Conservation (phyloP, 1,140 invertebrate species). For the Atopsyche davidsoni region DNA sequence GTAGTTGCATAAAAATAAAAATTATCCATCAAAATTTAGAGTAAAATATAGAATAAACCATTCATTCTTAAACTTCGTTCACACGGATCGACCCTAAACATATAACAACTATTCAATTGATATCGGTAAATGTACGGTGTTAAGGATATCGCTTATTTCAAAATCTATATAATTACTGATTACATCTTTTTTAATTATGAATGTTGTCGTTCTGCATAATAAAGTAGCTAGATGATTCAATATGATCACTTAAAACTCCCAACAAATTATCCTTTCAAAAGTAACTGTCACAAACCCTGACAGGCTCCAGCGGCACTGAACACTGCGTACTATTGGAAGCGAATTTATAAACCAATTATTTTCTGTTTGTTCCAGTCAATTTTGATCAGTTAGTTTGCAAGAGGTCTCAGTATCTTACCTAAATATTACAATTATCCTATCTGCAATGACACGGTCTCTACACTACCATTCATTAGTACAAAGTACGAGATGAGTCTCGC, state of each 20-base stretch:
- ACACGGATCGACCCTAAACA: constrained; percentile 30
- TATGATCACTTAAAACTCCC: too few relatives aligned
- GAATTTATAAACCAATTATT: too few relatives aligned
- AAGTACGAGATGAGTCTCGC: constrained; percentile 18
- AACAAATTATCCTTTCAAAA: too few relatives aligned
- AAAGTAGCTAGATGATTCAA: constrained; percentile 21
- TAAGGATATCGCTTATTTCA: constrained; percentile 28
- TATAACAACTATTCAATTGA: constrained; percentile 31
- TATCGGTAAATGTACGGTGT: constrained; percentile 27
- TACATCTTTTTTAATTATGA: constrained; percentile 27
- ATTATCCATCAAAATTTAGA: constrained; percentile 12
- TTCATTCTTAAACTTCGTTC: constrained; percentile 26
- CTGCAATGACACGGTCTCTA: constrained; percentile 28
- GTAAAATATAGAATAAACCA: constrained; percentile 22
- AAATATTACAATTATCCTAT: constrained; percentile 29
- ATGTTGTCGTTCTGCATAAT: constrained; percentile 24
- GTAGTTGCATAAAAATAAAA: constrained; percentile 14
- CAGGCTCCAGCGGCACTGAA: too few relatives aligned
- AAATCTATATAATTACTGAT: constrained; percentile 29
- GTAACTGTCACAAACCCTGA: too few relatives aligned
- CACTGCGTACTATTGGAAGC: too few relatives aligned
- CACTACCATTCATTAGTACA: constrained; percentile 29
- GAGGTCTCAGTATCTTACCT: constrained; percentile 26
- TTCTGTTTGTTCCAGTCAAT: too few relatives aligned
- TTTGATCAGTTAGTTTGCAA: too few relatives aligned